phyloP scores from a whole-genome alignment of 30 jellyfish, hydroid and myxozoan species.

The Catostylus mosaicus region DNA sequence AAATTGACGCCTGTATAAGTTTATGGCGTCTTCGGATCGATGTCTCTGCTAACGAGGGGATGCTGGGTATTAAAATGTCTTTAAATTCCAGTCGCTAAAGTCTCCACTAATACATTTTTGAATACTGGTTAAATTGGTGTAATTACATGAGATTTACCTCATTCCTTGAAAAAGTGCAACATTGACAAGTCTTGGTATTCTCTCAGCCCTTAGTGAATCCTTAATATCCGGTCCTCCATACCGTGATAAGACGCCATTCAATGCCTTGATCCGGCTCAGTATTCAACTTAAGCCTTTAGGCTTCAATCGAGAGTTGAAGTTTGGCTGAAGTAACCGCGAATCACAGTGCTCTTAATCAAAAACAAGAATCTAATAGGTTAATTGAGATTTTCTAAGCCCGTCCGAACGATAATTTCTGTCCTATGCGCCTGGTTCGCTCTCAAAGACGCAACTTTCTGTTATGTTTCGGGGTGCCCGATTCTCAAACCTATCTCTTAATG shows the following conservation, averaged over 20 bases:
- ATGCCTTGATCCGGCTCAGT: conserved; percentile 6
- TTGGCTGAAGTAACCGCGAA: background rate
- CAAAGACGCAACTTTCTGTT: too few relatives aligned
- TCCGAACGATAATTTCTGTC: too few relatives aligned
- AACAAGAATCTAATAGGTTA: too few relatives aligned
- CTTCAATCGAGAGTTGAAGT: background rate
- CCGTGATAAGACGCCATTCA: background rate
- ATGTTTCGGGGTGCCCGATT: too few relatives aligned
- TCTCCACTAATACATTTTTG: background rate
- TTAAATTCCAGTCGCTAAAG: background rate
- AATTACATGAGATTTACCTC: background rate
- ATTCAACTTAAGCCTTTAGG: background rate
- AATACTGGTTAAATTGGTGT: background rate
- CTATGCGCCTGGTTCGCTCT: too few relatives aligned
- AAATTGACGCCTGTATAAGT: too few relatives aligned
- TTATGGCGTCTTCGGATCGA: too few relatives aligned
- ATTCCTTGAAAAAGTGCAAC: background rate
- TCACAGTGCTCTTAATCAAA: too few relatives aligned
- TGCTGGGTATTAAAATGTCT: too few relatives aligned
- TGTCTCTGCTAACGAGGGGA: too few relatives aligned
- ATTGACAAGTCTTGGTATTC: background rate
- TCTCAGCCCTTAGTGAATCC: background rate
- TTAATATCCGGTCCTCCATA: background rate
- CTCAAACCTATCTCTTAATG: too few relatives aligned
- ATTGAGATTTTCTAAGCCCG: too few relatives aligned